Evolutionary conservation across 2,113 vertebrate species (phyloP), one percentile per base, ranked within the genome.

Genomic region (Aptenodytes forsteri): DNA sequence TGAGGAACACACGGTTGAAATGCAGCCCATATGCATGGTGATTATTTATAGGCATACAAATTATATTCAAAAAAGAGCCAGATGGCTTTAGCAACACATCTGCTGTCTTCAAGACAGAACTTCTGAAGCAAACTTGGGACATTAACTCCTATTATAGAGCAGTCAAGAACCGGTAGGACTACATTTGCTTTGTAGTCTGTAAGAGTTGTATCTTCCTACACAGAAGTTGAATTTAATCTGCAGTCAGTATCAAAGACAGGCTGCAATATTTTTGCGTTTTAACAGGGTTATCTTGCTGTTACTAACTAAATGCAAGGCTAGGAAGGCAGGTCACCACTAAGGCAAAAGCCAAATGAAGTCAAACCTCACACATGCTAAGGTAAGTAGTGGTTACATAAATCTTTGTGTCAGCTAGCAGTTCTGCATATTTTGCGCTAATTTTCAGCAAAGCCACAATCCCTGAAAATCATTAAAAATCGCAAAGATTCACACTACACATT

Each of bases 21-120:
- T 91, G 94, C 50, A 73, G 87, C 84, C 93, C 95, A 91, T 94
- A 97, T 94, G 96, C 92, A 85, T 96, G 72, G 54, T 96, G 98
- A 96, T 98, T 98, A 98, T 98, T 98, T 97, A 97, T 97, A 98
- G 98, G 89, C 96, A 96, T 97, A 96, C 91, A 98, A 98, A 98
- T 97, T 96, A 97, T 95, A 96, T 98, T 93, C 79, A 70, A 96
- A 97, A 94, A 97, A 95, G 93, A 98, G 95, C 95, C 98, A 98
- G 97, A 98, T 98, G 98, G 98, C 93, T 98, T 84, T 44, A 93
- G 93, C 95, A 97, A 87, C 96, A 98, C 97, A 98, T 97, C 97
- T 98, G 95, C 95, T 97, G 80, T 95, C 91, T 97, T 97, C 88
- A 95, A 97, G 92, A 87, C 77, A 97, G 86, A 97, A 96, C 88